Evolutionary conservation across 2,888 invertebrate genomes (phyloP).

Genomic region (Bugulina stolonifera): DNA sequence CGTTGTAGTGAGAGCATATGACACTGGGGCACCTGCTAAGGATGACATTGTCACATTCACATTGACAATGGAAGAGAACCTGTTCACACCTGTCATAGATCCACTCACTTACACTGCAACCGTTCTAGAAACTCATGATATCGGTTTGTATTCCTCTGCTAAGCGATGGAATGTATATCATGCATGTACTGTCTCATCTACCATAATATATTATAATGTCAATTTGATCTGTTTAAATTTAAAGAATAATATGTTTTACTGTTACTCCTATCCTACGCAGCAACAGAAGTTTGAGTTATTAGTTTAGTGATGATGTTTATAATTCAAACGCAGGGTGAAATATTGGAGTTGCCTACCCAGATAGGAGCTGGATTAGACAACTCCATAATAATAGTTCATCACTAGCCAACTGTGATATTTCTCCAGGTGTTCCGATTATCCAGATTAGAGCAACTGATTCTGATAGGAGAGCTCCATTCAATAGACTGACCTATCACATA

Average conservation of each 20-base stretch:
- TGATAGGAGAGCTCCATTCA: slow-evolving; percentile 5
- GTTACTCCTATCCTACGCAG: no score
- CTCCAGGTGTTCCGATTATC: not conserved
- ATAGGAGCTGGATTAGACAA: no score
- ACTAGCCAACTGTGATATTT: not conserved
- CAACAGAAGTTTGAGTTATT: no score
- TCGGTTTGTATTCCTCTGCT: not conserved
- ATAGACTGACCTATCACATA: slow-evolving; percentile 4
- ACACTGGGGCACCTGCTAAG: not conserved
- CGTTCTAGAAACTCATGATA: slow-evolving; percentile 1
- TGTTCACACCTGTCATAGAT: not conserved
- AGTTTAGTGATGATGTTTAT: no score
- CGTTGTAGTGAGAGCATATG: not conserved
- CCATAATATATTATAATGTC: no score
- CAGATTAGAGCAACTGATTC: slow-evolving; percentile 1
- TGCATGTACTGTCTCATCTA: no score
- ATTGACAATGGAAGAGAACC: not conserved
- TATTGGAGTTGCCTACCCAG: no score
- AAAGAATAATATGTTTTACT: no score
- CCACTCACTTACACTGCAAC: slow-evolving; percentile 10
- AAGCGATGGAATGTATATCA: no score
- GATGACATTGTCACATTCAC: slow-evolving; percentile 11
- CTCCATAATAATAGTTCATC: not conserved
- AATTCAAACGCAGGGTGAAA: no score
- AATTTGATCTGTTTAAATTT: no score